Evolutionary conservation across 2,888 invertebrate species (phyloP), one percentile per base, ranked within the genome.

Genomic region (Aleiodes testaceus): DNA sequence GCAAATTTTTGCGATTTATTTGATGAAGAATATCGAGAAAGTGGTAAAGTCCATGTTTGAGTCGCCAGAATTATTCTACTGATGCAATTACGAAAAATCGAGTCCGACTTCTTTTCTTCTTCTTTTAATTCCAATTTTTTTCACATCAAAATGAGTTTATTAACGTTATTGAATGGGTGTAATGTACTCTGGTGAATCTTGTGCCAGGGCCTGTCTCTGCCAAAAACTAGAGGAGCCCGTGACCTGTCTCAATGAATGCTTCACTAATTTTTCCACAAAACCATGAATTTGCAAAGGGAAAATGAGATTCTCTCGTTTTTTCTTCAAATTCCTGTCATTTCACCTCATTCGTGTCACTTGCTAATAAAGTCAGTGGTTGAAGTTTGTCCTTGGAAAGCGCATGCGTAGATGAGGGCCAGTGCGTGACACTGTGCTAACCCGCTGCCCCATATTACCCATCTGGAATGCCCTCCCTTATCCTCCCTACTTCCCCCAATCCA

Each of bases 361-460:
- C 16, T 59, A 59, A 59, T 59, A 59, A 59, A 59, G 59, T 42
- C 59, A 59, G 59, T 59, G 42, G 59, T 26, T 30, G 53, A 53
- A 53, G 53, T 59, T 59, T 59, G 59, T 59, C 59, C 59, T 65
- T 36, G 44, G 12, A 45, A 11, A 9, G 66, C 70, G 70, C 70
- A 70, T 66, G 66, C 66, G 70, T 55, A 65, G n/a, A 53, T 26
- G 67, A 49, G 59, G 49, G 14, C 12, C 47, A 26, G 67, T 70
- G 66, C 59, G 66, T 66, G 59, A 66, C 69, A 71, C 71, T 69
- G 70, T 69, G 59, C 73, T 71, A 63, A 75, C 74, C 74, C 72
- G 74, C 70, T 79, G 74, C 75, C 79, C 79, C 74, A 79, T 75
- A 79, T 79, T 66, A 66, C 69, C 72, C 67, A 69, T 72, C 65